Conservation (phyloP, 2,797 vertebrate genomes). For the Leucoraja ocellata region DNA sequence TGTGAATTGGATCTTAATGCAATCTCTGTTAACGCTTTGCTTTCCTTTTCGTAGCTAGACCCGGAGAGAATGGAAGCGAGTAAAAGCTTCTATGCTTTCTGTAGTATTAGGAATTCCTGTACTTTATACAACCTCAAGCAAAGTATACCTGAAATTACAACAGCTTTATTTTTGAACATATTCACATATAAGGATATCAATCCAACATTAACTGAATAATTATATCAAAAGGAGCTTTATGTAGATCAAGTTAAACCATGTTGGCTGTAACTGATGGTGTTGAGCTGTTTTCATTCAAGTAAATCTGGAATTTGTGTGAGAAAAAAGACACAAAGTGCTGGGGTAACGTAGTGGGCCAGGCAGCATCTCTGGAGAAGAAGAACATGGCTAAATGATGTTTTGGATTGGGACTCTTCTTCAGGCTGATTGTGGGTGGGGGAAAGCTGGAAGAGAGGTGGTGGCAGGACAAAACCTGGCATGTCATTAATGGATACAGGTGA, state of each 20-base stretch:
- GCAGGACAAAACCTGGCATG: too few relatives aligned
- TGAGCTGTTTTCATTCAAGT: too few relatives aligned
- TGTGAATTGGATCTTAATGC: constrained; percentile 3
- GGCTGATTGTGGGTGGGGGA: too few relatives aligned
- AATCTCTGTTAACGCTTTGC: neutral
- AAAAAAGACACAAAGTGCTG: too few relatives aligned
- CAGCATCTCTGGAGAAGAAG: too few relatives aligned
- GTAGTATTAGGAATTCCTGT: neutral
- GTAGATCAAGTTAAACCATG: neutral
- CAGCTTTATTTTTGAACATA: neutral
- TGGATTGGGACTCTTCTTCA: too few relatives aligned
- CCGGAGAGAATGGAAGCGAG: neutral
- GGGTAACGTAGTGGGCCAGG: too few relatives aligned
- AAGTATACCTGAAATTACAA: neutral
- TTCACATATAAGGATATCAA: neutral
- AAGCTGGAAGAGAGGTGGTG: too few relatives aligned
- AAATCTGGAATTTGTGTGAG: too few relatives aligned
- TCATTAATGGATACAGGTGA: too few relatives aligned
- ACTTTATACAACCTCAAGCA: neutral
- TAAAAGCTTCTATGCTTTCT: neutral
- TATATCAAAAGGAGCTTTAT: neutral
- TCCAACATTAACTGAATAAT: neutral
- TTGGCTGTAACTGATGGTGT: too few relatives aligned
- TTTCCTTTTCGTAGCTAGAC: neutral
- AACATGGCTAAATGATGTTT: too few relatives aligned